Percentiles rank a stretch among this genome's conserved stretches.
Evolutionary conservation across 2,888 invertebrate species (phyloP).

Genomic region (Andrena haemorrhoa): DNA sequence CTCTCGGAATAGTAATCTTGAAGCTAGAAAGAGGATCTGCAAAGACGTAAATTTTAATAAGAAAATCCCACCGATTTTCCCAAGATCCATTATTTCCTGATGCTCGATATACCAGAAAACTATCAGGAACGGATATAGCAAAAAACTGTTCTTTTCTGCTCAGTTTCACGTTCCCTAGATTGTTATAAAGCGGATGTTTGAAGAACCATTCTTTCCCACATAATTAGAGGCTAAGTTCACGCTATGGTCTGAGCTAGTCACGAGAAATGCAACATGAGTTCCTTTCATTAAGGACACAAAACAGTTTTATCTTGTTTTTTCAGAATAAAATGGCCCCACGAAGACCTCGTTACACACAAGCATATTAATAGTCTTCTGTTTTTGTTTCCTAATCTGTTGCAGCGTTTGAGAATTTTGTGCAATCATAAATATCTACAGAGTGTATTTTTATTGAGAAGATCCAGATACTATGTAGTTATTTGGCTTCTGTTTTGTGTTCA

Average conservation of each 20-base stretch:
- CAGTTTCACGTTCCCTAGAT: too few species aligned
- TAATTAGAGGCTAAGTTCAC: constrained; percentile 12
- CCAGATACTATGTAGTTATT: neutral
- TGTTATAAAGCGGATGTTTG: neutral
- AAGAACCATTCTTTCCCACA: neutral
- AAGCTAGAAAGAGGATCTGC: too few species aligned
- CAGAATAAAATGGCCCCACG: neutral
- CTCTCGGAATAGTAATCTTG: too few species aligned
- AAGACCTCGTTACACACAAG: neutral
- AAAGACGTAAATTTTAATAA: too few species aligned
- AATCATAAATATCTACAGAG: too few species aligned
- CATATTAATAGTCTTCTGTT: neutral
- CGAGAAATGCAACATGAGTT: neutral
- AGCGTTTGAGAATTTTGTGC: too few species aligned
- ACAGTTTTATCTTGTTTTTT: neutral
- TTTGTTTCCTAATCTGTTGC: neutral
- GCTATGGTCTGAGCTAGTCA: neutral
- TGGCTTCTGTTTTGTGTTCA: neutral
- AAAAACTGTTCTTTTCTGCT: too few species aligned
- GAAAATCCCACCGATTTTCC: too few species aligned
- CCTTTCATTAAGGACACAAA: neutral
- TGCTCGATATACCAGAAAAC: too few species aligned
- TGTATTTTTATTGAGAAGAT: too few species aligned
- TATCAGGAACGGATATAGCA: too few species aligned
- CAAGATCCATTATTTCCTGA: too few species aligned